These are phyloP conservation scores for Carettochelys insculpta DNA, from an alignment of 2,113 vertebrate species.

Conservation along the genomic window DNA sequence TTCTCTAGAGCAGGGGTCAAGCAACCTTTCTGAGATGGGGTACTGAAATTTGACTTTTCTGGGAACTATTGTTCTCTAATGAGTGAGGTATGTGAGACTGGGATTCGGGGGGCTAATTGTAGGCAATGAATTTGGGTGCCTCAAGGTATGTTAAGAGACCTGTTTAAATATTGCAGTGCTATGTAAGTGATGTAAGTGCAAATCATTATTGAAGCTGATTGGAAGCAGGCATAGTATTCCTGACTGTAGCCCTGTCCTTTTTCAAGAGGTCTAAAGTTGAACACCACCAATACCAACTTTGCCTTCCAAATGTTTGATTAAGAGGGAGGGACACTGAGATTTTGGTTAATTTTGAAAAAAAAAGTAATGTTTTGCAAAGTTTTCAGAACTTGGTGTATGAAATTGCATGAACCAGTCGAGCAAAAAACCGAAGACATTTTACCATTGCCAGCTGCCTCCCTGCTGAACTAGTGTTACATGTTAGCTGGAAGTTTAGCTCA, in stretches of 20 bases:
- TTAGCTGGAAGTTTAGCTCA: background rate
- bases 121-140: rapidly evolving
- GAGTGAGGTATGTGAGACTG: background rate
- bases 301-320: rapidly evolving
- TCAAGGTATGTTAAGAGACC: background rate
- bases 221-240: background rate
- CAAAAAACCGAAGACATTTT: background rate
- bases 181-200: background rate
- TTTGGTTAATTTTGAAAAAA: background rate
- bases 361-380: background rate
- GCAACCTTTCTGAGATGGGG: no score
- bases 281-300: background rate
- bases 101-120: background rate
- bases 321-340: background rate
- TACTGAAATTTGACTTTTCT: no score
- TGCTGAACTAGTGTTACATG: rapidly evolving
- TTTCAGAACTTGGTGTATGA: background rate
- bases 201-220: background rate
- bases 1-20: background rate
- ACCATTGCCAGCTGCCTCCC: background rate
- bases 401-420: background rate
- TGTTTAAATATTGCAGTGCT: background rate
- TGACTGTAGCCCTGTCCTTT: background rate
- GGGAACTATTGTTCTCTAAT: rapidly evolving
- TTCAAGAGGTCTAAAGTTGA: background rate